A percentile compares a stretch with the other conserved stretches of the same genome.
phyloP scores from a whole-genome alignment of 2,797 vertebrate genomes.

The Coranthus polyacanthus region DNA sequence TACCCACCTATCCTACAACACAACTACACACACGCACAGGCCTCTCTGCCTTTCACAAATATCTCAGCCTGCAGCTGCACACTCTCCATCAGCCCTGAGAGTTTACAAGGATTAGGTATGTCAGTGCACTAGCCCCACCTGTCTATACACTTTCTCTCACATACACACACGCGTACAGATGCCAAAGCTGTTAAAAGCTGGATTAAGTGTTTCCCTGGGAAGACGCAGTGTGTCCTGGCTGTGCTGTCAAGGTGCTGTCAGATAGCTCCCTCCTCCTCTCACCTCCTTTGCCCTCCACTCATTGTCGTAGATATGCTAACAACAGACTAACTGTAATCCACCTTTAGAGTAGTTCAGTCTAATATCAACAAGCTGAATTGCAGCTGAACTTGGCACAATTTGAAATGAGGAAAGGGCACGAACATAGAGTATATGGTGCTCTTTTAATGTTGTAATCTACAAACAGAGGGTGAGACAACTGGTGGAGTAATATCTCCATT shows the following conservation, averaged over 20 bases:
- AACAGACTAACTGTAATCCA: conserved; percentile 44
- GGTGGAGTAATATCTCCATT: too few relatives aligned
- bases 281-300: conserved; percentile 53
- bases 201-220: conserved; percentile 79
- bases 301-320: conserved; percentile 55
- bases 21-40: conserved; percentile 36
- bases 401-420: background rate
- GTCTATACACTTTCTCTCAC: conserved; percentile 57
- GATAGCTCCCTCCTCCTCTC: conserved; percentile 51
- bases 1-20: conserved; percentile 19
- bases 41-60: conserved; percentile 9
- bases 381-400: background rate
- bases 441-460: background rate
- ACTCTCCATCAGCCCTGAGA: conserved; percentile 76
- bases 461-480: background rate
- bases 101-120: conserved; percentile 83
- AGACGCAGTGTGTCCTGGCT: conserved; percentile 67
- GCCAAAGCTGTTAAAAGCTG: conserved; percentile 79
- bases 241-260: conserved; percentile 73
- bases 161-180: conserved; percentile 56
- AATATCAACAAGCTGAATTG: conserved; percentile 21
- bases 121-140: conserved; percentile 68
- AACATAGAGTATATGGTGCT: background rate
- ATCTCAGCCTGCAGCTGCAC: conserved; percentile 78
- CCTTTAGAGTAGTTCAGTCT: conserved; percentile 24